phyloP scores from a whole-genome alignment of 2,797 vertebrate genomes.

The Pristis pectinata region DNA sequence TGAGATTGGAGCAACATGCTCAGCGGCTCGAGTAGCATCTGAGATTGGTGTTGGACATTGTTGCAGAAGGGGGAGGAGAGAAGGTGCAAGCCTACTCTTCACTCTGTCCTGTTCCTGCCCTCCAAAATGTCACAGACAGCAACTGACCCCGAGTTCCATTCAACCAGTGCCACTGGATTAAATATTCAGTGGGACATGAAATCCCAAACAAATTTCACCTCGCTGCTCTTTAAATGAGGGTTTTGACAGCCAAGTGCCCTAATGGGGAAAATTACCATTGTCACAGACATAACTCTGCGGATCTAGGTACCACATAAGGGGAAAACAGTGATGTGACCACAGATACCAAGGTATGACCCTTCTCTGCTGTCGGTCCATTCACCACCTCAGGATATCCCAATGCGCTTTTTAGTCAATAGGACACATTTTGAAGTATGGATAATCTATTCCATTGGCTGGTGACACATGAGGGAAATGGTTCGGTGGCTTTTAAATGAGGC shows the following conservation, averaged over 20 bases:
- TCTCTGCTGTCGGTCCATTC: too few relatives aligned
- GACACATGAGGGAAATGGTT: neutral
- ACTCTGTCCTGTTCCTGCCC: neutral
- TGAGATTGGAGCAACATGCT: too few relatives aligned
- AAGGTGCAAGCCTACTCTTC: neutral
- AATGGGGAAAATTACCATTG: neutral
- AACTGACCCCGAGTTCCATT: too few relatives aligned
- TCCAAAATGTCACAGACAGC: too few relatives aligned
- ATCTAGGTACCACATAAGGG: neutral
- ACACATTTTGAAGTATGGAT: neutral
- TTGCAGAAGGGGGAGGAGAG: too few relatives aligned
- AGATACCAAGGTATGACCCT: neutral
- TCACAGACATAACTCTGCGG: neutral
- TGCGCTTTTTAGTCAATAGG: neutral
- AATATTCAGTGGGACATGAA: neutral
- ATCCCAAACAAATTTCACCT: neutral
- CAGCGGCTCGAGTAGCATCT: too few relatives aligned
- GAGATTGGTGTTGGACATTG: neutral
- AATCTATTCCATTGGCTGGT: neutral
- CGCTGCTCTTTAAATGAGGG: neutral
- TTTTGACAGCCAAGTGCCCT: neutral
- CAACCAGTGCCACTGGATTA: neutral
- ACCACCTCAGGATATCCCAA: neutral
- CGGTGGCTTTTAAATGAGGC: neutral
- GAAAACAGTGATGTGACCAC: neutral